Evolutionary conservation across 2,113 vertebrate species (phyloP).

Genomic region (Hylia prasina): DNA sequence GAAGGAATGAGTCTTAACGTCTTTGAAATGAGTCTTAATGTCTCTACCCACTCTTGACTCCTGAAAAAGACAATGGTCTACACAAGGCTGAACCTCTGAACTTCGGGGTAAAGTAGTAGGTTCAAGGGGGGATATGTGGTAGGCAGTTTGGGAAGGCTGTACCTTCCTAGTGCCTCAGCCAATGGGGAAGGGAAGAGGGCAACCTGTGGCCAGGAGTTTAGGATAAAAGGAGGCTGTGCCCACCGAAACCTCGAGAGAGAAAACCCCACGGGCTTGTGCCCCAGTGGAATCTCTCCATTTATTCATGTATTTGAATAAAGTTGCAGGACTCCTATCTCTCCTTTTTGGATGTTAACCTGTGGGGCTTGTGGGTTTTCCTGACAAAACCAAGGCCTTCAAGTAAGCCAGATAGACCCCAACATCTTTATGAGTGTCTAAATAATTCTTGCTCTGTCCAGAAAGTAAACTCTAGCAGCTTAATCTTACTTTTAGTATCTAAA

Average conservation of each 20-base stretch:
- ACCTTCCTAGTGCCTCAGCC: neutral
- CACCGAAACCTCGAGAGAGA: rapidly evolving
- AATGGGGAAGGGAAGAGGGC: neutral
- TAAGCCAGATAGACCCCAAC: neutral
- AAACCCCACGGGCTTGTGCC: rapidly evolving
- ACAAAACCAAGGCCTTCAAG: neutral
- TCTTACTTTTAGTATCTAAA: neutral
- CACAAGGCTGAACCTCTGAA: neutral
- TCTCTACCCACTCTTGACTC: neutral
- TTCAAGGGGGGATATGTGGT: neutral
- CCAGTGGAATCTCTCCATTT: neutral
- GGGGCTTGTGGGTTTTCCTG: neutral
- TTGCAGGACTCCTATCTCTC: neutral
- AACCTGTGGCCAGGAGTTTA: rapidly evolving
- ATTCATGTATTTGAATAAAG: neutral
- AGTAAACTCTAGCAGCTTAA: neutral
- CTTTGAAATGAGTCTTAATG: neutral
- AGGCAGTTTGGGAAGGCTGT: rapidly evolving
- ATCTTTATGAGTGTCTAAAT: neutral
- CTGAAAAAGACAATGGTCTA: neutral
- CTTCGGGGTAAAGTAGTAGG: neutral
- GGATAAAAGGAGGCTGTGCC: neutral
- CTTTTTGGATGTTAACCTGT: neutral
- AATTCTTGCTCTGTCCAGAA: neutral
- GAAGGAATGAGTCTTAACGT: rapidly evolving